A percentile compares a stretch with the other conserved stretches of the same genome.
Evolutionary conservation across 1,140 invertebrate species (phyloP).

Genomic region (Meloidogyne exigua): DNA sequence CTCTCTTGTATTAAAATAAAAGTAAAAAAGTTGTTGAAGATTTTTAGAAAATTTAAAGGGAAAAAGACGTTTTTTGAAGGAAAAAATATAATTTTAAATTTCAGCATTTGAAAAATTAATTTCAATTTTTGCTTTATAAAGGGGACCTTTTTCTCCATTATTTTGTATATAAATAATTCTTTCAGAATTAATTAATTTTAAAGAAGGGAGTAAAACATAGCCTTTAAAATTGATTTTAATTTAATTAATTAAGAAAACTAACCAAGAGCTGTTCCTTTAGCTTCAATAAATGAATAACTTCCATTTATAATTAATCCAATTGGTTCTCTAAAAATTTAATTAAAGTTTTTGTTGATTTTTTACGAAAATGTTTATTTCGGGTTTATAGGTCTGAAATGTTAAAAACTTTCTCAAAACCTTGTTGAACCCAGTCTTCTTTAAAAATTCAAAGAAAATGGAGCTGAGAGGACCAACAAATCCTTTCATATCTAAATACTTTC

Average conservation of each 20-base stretch:
- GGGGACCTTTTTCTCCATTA: neutral
- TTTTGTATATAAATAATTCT: constrained; percentile 5
- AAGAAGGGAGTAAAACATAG: neutral
- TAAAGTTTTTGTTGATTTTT: neutral
- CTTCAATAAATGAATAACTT: constrained; percentile 3
- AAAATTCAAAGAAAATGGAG: too few species aligned
- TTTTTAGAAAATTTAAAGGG: neutral
- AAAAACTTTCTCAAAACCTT: too few species aligned
- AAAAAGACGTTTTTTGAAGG: too few species aligned
- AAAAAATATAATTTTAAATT: neutral
- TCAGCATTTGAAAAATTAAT: neutral
- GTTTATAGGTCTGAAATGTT: too few species aligned
- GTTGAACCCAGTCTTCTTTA: too few species aligned
- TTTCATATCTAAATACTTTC: too few species aligned
- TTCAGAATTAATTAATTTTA: neutral
- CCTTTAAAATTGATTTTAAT: neutral
- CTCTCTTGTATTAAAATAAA: neutral
- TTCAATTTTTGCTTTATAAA: neutral
- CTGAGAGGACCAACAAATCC: too few species aligned
- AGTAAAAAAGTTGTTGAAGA: neutral
- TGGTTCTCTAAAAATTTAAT: neutral
- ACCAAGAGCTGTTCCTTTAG: neutral
- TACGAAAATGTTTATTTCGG: too few species aligned
- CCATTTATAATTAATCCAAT: neutral
- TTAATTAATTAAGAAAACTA: too few species aligned